Conservation (phyloP, 2,113 vertebrate species). For the Caloenas nicobarica region DNA sequence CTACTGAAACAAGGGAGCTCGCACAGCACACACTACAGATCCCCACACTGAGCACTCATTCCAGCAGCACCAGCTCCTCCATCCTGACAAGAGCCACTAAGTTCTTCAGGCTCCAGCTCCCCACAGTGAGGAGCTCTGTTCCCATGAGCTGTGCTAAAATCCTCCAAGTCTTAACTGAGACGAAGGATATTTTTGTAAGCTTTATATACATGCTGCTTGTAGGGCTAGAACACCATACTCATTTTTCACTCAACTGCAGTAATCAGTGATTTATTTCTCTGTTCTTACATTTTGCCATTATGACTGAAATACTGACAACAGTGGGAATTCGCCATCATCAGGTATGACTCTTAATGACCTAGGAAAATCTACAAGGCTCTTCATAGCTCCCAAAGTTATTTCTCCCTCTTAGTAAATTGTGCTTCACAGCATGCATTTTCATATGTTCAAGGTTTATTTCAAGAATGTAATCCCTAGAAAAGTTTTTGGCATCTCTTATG, state of each 20-base stretch:
- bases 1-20: background rate
- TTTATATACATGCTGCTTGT: background rate
- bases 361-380: background rate
- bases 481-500: background rate
- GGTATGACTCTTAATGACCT: background rate
- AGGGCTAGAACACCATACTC: background rate
- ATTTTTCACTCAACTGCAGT: background rate
- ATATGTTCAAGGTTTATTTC: background rate
- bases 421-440: background rate
- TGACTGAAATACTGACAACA: background rate
- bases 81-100: background rate
- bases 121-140: background rate
- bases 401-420: background rate
- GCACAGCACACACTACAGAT: rapidly evolving
- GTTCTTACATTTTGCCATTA: background rate
- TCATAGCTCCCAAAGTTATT: background rate
- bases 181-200: background rate
- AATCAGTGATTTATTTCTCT: background rate
- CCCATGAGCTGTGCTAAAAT: background rate
- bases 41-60: background rate
- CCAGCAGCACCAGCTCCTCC: background rate
- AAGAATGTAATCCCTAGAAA: background rate
- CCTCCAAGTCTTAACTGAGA: background rate
- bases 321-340: background rate
- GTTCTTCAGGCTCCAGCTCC: background rate